Base-by-base conservation (phyloP, 2,888 invertebrate genomes). In the Digitonthophagus gazella region DNA sequence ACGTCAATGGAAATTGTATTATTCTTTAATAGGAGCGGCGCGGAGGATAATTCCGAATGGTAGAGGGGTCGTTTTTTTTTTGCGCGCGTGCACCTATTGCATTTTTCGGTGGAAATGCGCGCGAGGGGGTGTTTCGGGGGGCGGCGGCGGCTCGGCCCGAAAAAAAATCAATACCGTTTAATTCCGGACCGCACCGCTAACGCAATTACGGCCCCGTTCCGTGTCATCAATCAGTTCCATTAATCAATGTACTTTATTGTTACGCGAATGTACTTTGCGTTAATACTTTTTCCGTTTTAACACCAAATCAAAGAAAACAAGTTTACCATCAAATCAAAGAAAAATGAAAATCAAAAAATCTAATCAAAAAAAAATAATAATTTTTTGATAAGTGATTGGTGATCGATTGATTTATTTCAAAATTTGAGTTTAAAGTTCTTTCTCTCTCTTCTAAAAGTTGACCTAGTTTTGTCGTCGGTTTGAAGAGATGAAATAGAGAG, bases 141-240 rank as follows among this genome's bases (percentile, higher is more conserved):
- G 28, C 28, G 22, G 28, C 28, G 28, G 28, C 28, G 28, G 28
- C n/a, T n/a, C 28, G 28, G 61, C 61, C 20, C n/a, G 19, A 61
- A 61, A 61, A 61, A 61, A 61, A 61, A 61, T 61, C 61, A 19
- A 61, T 61, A 61, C 61, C 61, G 18, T 61, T 61, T 61, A 61
- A 61, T 61, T 16, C 61, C 28, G 20, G 20, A 61, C 61, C 19
- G 61, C 61, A 20, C 28, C 4, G 61, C 19, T n/a, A 61, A 18
- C 20, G 16, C 20, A 61, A 61, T 61, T 61, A 61, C 61, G 18
- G 19, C 16, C 61, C 15, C 18, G 20, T 61, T 18, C 61, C 19
- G 5, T 19, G 6, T 20, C 61, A 61, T 61, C 61, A 61, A 61
- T 61, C 61, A 18, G 28, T 44, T 44, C 28, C 28, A 44, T 44